Conservation (phyloP, 2,113 vertebrate species). For the Nematolebias whitei region DNA sequence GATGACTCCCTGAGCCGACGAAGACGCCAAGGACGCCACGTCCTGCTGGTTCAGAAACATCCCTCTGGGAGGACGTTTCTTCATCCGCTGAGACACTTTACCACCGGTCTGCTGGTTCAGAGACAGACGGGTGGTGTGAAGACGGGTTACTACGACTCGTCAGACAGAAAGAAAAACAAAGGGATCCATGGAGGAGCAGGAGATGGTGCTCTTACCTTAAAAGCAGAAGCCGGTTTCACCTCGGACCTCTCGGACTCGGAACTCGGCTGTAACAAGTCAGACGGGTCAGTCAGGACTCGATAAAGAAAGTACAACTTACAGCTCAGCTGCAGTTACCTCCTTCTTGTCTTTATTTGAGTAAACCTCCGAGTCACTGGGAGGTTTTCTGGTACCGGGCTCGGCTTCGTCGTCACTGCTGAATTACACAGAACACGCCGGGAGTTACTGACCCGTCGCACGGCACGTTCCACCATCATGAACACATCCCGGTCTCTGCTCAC, state of each 20-base stretch:
- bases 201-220: constrained; percentile 70
- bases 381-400: constrained; percentile 83
- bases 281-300: not conserved
- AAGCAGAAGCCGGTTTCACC: constrained; percentile 58
- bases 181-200: too few relatives aligned
- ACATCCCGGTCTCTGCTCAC: constrained; percentile 10
- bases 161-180: too few relatives aligned
- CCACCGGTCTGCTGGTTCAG: constrained; percentile 55
- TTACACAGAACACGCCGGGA: constrained; percentile 33
- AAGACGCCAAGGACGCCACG: constrained; percentile 88
- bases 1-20: constrained; percentile 87
- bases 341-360: constrained; percentile 90
- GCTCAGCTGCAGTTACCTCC: constrained; percentile 78
- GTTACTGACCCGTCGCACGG: too few relatives aligned
- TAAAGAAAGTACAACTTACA: constrained; percentile 3
- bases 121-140: not conserved
- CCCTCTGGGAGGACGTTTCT: constrained; percentile 94
- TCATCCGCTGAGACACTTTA: constrained; percentile 86
- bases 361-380: constrained; percentile 83
- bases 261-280: constrained; percentile 47
- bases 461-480: too few relatives aligned
- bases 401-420: constrained; percentile 92
- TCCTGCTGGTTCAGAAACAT: constrained; percentile 95
- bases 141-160: too few relatives aligned
- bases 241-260: constrained; percentile 63